Evolutionary conservation across 2,797 vertebrate genomes (phyloP), one percentile per base, ranked within the genome.

Genomic region (Loriculus beryllinus): DNA sequence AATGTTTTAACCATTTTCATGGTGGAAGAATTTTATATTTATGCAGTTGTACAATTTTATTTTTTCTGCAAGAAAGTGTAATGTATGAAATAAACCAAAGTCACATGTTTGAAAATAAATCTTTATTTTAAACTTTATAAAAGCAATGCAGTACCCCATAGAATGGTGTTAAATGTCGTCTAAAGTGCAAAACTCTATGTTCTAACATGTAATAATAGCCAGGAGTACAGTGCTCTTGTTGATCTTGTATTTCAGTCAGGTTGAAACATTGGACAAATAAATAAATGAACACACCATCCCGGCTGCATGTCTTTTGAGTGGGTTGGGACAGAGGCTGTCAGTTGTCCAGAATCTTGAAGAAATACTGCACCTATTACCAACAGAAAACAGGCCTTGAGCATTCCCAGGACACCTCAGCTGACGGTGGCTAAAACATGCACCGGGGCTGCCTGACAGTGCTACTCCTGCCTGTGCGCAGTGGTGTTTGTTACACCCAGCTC

Each of bases 21-120:
- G 98, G 98, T 99, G 98, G 98, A 99, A 99, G 98, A 99, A 99
- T 99, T 99, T 99, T 99, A 99, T 99, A 99, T 99, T 99, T 99
- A 99, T 99, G 99, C 99, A 99, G 99, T 99, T 99, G 99, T 99
- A 99, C 98, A 99, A 99, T 99, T 99, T 99, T 99, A 98, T 99
- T 98, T 98, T 98, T 98, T 98, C 98, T 98, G 98, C 98, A 98
- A 98, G 98, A 98, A 99, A 98, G 98, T 99, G 98, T 99, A 99
- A 99, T 98, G 98, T 99, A 98, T 99, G 98, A 98, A 98, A 98
- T 98, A 99, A 98, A 99, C 99, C 99, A 99, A 99, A 99, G 99
- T 99, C 98, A 98, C 98, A 98, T 99, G 99, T 99, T 98, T 98
- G 98, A 99, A 98, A 98, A 98, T 96, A 98, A 99, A 98, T 98